Conservation (phyloP, 2,113 vertebrate species). For the Pimephales promelas region DNA sequence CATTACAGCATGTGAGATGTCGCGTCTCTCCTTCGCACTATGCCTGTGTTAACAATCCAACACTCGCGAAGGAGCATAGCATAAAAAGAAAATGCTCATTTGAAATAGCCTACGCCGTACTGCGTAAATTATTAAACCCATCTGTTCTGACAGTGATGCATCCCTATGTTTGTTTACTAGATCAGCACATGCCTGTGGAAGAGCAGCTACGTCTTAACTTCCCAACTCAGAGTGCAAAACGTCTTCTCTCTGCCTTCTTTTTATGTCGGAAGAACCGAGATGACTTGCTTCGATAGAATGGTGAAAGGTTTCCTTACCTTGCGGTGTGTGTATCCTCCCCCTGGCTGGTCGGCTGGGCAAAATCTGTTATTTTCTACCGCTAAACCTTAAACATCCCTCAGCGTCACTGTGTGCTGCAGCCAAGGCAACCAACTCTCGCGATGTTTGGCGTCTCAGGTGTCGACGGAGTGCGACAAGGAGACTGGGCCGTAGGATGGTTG, state of each 20-base stretch:
- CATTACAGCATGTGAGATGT: slow-evolving; percentile 23
- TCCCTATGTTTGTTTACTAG: slow-evolving; percentile 42
- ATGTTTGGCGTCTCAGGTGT: slow-evolving; percentile 38
- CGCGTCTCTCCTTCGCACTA: slow-evolving; percentile 21
- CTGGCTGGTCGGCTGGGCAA: not conserved
- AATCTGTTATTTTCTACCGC: slow-evolving; percentile 34
- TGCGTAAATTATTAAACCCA: not conserved
- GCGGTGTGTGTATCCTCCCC: not conserved
- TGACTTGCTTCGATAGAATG: not conserved
- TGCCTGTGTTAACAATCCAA: not conserved
- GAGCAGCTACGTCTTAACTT: slow-evolving; percentile 38
- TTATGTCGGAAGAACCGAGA: not conserved
- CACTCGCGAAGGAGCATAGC: not conserved
- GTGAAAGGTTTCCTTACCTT: slow-evolving; percentile 22
- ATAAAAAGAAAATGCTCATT: not conserved
- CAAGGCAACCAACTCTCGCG: slow-evolving; percentile 59
- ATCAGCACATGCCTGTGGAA: slow-evolving; percentile 33
- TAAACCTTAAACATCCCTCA: slow-evolving; percentile 49
- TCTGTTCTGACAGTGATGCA: not conserved
- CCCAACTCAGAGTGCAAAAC: slow-evolving; percentile 18
- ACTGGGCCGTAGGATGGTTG: not conserved
- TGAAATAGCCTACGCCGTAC: not conserved
- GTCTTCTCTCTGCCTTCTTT: not conserved
- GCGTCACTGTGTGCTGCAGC: slow-evolving; percentile 59
- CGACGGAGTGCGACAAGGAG: slow-evolving; percentile 13